Evolutionary conservation across 2,888 invertebrate species (phyloP).

Genomic region (Aleiodes leptofemur): DNA sequence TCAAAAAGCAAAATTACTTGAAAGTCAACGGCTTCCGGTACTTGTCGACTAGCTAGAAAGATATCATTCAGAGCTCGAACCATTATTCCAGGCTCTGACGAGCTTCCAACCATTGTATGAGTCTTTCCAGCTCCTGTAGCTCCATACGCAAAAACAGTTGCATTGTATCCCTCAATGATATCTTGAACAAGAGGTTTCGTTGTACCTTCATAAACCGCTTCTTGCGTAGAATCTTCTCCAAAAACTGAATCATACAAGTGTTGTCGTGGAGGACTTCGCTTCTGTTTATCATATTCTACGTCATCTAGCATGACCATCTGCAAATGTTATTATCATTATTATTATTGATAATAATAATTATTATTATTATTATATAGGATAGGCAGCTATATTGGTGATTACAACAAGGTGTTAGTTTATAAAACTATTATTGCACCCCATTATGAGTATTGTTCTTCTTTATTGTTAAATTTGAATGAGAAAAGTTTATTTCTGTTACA

Average conservation of each 20-base stretch:
- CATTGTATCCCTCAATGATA: slow-evolving; percentile 92
- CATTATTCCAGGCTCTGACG: slow-evolving; percentile 88
- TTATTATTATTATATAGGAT: no score
- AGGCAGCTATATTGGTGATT: no score
- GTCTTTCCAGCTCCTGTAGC: slow-evolving; percentile 96
- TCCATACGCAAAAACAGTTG: slow-evolving; percentile 97
- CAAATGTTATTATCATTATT: no score
- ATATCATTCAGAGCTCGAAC: slow-evolving; percentile 89
- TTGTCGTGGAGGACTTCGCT: slow-evolving; percentile 85
- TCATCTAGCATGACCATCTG: slow-evolving; percentile 84
- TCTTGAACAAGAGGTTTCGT: slow-evolving; percentile 90
- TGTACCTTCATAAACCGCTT: slow-evolving; percentile 91
- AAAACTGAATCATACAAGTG: slow-evolving; percentile 94
- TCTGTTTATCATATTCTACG: slow-evolving; percentile 79
- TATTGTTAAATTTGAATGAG: no score
- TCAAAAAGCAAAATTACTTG: slow-evolving; percentile 76
- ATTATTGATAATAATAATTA: no score
- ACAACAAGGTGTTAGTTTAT: no score
- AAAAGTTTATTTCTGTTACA: no score
- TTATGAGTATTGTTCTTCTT: no score
- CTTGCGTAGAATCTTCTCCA: slow-evolving; percentile 87
- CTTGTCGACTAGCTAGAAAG: slow-evolving; percentile 79
- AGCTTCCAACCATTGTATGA: slow-evolving; percentile 89
- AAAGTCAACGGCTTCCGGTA: slow-evolving; percentile 74
- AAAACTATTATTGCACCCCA: no score